These are phyloP conservation scores for Temnothorax longispinosus DNA, from an alignment of 1,140 invertebrate species.

Conservation along the genomic window DNA sequence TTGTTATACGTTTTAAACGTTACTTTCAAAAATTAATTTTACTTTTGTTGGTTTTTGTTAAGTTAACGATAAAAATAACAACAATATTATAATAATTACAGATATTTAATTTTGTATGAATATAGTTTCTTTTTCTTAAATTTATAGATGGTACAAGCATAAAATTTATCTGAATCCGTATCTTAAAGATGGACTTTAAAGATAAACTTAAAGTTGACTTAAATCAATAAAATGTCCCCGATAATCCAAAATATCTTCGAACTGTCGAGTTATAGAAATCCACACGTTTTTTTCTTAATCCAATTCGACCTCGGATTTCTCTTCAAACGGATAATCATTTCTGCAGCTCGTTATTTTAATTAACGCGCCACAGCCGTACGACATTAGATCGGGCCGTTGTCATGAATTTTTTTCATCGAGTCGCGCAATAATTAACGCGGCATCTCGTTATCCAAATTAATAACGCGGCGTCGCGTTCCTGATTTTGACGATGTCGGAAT, in stretches of 20 bases:
- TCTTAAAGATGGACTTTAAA: neutral
- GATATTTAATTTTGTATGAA: neutral
- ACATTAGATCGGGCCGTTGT: conserved; percentile 38
- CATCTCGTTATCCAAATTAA: conserved; percentile 64
- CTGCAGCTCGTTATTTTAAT: conserved; percentile 57
- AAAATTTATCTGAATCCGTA: neutral
- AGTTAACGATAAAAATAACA: neutral
- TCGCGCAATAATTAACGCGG: conserved; percentile 55
- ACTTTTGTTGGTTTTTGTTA: neutral
- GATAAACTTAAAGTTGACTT: neutral
- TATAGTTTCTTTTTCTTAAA: neutral
- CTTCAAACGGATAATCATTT: conserved; percentile 38
- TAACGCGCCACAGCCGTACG: conserved; percentile 5
- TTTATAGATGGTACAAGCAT: neutral
- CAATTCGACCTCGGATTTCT: neutral
- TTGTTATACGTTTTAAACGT: neutral
- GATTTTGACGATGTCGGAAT: conserved; percentile 56
- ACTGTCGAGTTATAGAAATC: conserved; percentile 1
- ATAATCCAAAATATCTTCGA: neutral
- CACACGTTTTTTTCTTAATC: neutral
- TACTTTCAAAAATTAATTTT: neutral
- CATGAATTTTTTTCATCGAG: conserved; percentile 41
- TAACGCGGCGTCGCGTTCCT: conserved; percentile 41
- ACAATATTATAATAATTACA: neutral
- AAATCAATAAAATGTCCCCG: neutral